Base-by-base conservation (phyloP, 1,140 invertebrate genomes). In the Cydia strobilella region DNA sequence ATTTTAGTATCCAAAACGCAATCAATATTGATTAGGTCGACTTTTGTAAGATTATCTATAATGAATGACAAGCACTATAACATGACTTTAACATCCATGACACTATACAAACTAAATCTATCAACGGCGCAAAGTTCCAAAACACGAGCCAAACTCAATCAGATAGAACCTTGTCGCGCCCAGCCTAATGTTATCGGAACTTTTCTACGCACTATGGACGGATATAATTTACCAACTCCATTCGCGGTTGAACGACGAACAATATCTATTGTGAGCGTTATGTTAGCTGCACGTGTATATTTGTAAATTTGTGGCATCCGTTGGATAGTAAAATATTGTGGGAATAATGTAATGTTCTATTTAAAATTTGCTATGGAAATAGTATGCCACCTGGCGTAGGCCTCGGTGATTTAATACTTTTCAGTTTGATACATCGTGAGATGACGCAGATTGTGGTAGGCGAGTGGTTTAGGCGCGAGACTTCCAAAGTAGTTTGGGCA, bases 281-380 rank as follows among this genome's bases (percentile, higher is more conserved):
- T 18, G 3, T 18, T 18, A 7, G 6, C 15, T 51, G 48, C 48
- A 51, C 18, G 5, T 18, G 48, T 51, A 51, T n/a, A n/a, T 51
- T 51, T 51, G 48, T 51, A 18, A 51, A 51, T 51, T 18, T 10
- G n/a, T 7, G 15, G n/a, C n/a, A 51, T 51, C 48, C 48, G n/a
- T 10, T 51, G 42, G 42, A 51, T 51, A 51, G n/a, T 51, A 51
- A 51, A n/a, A 51, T 51, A 51, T 51, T 51, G 48, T 51, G 48
- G 48, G 48, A 7, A 51, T 51, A 51, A 51, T n/a, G n/a, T 51
- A 51, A 18, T 51, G 48, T 45, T 45, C 42, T 45, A 51, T 51
- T 51, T 51, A 51, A 51, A 51, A 51, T 51, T 51, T n/a, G 48
- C 48, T n/a, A 51, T 51, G n/a, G 48, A 51, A 51, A 51, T 51